Evolutionary conservation across 2,797 vertebrate genomes (phyloP).

Genomic region (Rhinella marina): DNA sequence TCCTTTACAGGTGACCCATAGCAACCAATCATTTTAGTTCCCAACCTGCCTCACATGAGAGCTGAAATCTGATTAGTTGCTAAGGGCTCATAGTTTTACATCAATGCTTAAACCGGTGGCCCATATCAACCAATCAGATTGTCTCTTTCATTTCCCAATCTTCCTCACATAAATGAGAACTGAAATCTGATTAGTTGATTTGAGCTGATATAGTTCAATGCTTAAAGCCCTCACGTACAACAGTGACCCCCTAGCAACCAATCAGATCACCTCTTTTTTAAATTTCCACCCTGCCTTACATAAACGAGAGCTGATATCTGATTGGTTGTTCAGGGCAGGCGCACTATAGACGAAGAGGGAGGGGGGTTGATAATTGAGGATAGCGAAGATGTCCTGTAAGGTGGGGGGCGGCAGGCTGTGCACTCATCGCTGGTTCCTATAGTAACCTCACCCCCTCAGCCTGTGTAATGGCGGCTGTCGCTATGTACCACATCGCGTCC

Average conservation of each 20-base stretch:
- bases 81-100: no score
- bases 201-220: no score
- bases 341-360: no score
- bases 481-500: constrained; percentile 10
- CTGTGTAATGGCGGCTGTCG: constrained; percentile 5
- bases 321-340: neutral
- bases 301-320: neutral
- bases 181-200: neutral
- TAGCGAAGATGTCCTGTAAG: no score
- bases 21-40: no score
- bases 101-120: neutral
- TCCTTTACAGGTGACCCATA: no score
- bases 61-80: no score
- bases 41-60: no score
- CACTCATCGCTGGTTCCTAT: neutral
- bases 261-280: neutral
- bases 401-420: neutral
- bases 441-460: neutral
- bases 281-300: neutral
- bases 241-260: neutral
- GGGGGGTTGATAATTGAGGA: no score
- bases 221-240: no score
- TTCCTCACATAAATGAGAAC: neutral
- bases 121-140: neutral
- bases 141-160: neutral